Evolutionary conservation across 2,113 vertebrate species (phyloP), one percentile per base, ranked within the genome.

Genomic region (Etia nguti): DNA sequence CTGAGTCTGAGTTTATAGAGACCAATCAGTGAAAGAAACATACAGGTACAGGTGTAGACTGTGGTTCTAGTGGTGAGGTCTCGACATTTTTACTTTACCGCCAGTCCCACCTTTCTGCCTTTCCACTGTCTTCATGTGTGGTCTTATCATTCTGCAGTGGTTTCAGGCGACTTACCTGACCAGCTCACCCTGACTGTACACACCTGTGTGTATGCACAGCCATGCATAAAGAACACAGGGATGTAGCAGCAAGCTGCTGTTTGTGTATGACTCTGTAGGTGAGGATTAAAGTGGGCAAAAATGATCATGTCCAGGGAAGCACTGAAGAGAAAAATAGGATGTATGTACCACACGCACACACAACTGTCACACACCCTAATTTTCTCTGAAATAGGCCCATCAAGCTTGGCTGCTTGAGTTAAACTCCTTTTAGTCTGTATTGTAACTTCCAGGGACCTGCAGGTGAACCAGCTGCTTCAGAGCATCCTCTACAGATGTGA

Each of bases 261-360:
- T 84, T 84, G 80, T 83, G 79, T 83, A 82, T 82, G 90, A 83
- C 86, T 80, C 84, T 93, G 88, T 79, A 80, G 84, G 80, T 80
- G 77, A 82, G 75, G 87, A 87, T 90, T 93, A 89, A 94, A 92
- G 86, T 80, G 84, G 87, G 86, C 65, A 87, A 75, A 57, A 85
- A 90, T 89, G 85, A 92, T 83, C 89, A 82, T 89, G 88, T 85
- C 80, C 88, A 92, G 36, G 68, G 84, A 54, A 88, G 91, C 92
- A 87, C 31, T 92, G 81, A 83, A 90, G 93, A 90, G 90, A 87
- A 87, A 94, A 94, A 92, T 94, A 77, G 90, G 86, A 89, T 91
- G 86, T 89, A 52, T 70, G 84, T 4, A 5, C 22, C n/a, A 83
- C 46, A 80, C 26, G 41, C 34, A 75, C 62, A 79, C 55, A 84